phyloP scores from a whole-genome alignment of 2,113 vertebrate species.

The Mesoclemmys tuberculata region DNA sequence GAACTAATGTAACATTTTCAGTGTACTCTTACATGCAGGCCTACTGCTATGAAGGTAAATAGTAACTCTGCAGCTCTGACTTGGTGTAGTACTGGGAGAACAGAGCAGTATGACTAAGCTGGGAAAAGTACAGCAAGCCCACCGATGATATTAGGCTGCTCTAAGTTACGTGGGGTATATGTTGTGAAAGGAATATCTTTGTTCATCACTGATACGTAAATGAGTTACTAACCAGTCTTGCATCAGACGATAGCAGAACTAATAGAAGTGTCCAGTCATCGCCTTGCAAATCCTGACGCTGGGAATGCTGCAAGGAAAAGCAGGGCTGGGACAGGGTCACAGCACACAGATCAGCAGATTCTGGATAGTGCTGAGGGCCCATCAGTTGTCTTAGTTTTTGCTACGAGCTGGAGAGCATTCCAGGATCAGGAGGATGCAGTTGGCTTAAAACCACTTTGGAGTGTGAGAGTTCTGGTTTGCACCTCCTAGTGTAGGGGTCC shows the following conservation, averaged over 20 bases:
- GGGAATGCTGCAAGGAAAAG: not conserved
- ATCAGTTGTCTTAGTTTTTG: not conserved
- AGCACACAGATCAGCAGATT: not conserved
- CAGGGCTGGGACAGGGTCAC: not conserved
- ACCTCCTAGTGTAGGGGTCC: too few species aligned
- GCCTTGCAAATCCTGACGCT: not conserved
- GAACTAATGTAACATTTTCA: not conserved
- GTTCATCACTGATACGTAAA: not conserved
- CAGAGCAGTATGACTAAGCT: accelerated
- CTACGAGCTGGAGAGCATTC: not conserved
- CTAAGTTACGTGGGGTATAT: not conserved
- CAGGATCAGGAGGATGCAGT: not conserved
- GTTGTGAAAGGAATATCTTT: not conserved
- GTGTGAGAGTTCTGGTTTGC: not conserved
- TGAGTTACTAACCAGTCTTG: not conserved
- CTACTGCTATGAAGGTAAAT: not conserved
- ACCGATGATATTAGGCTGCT: not conserved
- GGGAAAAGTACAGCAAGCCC: not conserved
- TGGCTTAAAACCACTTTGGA: not conserved
- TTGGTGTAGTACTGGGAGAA: not conserved
- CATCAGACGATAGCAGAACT: not conserved
- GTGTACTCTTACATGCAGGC: not conserved
- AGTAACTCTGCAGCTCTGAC: not conserved
- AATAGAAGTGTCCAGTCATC: not conserved
- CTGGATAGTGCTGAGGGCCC: not conserved